Conservation (phyloP, 2,113 vertebrate species). For the Raja brachyura region DNA sequence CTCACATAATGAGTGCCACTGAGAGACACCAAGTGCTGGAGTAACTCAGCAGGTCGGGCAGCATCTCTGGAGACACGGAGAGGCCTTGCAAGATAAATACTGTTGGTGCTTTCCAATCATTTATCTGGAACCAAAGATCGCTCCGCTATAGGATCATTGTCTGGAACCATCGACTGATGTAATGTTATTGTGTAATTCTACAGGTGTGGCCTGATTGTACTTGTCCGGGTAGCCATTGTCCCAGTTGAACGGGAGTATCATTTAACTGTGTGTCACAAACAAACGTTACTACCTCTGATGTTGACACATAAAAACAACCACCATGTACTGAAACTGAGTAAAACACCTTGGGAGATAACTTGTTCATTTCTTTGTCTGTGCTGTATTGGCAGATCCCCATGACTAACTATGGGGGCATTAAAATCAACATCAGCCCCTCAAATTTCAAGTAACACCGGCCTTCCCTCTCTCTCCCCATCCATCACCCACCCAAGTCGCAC, state of each 20-base stretch:
- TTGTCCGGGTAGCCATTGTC: background rate
- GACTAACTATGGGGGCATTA: background rate
- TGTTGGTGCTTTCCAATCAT: background rate
- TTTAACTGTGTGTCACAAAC: background rate
- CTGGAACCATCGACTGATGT: background rate
- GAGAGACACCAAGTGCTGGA: too few species aligned
- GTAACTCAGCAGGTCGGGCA: too few species aligned
- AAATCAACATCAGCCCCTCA: too few species aligned
- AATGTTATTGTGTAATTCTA: background rate
- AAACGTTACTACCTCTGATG: background rate
- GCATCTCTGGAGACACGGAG: background rate
- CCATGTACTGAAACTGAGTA: background rate
- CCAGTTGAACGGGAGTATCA: background rate
- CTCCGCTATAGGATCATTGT: too few species aligned
- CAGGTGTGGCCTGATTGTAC: background rate
- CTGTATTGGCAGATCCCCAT: background rate
- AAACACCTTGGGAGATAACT: background rate
- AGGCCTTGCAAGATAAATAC: background rate
- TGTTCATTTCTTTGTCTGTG: background rate
- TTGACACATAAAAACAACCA: background rate
- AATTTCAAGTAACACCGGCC: too few species aligned
- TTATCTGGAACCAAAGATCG: background rate
- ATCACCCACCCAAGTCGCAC: too few species aligned
- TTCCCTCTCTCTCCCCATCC: too few species aligned
- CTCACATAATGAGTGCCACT: background rate